Conservation (phyloP, 2,113 vertebrate species). For the Motacilla alba region DNA sequence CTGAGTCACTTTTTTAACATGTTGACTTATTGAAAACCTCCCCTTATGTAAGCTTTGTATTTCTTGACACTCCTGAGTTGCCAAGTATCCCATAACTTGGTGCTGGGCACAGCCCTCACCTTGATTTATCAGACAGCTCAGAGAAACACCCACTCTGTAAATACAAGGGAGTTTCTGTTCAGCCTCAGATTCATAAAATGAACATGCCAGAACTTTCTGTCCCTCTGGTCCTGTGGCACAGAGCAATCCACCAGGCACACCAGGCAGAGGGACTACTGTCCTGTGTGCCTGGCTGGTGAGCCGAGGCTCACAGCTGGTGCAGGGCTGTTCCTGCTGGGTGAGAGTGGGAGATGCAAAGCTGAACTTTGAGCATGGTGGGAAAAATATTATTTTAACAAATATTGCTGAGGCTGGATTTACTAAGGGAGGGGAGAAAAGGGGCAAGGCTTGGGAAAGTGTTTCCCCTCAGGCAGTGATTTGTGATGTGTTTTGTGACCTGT, state of each 20-base stretch:
- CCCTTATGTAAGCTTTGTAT: slow-evolving; percentile 3
- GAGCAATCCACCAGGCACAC: rapidly evolving
- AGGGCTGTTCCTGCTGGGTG: background rate
- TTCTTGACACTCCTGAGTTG: background rate
- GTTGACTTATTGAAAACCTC: background rate
- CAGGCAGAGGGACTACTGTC: rapidly evolving
- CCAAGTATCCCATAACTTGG: background rate
- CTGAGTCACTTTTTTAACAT: background rate
- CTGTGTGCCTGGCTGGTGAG: rapidly evolving
- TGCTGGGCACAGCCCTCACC: background rate
- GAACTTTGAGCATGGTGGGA: rapidly evolving
- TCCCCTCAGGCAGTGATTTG: background rate
- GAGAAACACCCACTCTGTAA: slow-evolving; percentile 45
- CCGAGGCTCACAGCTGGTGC: background rate
- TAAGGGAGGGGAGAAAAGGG: background rate
- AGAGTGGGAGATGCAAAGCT: background rate
- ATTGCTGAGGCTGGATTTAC: background rate
- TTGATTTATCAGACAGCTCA: background rate
- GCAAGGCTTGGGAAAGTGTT: background rate
- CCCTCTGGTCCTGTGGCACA: background rate
- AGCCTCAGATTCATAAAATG: background rate
- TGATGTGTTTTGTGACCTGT: background rate
- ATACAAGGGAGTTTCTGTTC: slow-evolving; percentile 12
- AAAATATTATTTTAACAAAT: background rate
- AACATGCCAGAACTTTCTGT: background rate